Percentiles rank a stretch among this genome's conserved stretches.
These are phyloP conservation scores for Kradibia gibbosae DNA, from an alignment of 1,140 invertebrate species.

Conservation along the genomic window DNA sequence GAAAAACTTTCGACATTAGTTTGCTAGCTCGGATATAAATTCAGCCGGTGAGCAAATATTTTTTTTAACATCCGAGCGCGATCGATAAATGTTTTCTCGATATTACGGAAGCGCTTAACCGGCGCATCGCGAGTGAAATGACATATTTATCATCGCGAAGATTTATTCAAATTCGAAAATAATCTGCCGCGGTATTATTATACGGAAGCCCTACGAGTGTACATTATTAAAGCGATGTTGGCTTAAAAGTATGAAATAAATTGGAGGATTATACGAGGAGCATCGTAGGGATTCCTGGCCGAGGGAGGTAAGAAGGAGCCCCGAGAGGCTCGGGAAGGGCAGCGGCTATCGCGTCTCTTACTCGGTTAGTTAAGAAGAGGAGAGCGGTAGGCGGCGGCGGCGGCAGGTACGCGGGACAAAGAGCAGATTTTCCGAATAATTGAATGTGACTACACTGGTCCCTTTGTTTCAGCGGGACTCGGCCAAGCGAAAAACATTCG, in stretches of 20 bases:
- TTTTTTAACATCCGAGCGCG: too few species aligned
- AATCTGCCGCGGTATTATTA: not conserved
- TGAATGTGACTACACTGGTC: constrained; percentile 56
- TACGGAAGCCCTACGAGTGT: not conserved
- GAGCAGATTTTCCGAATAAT: constrained; percentile 66
- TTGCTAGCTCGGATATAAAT: too few species aligned
- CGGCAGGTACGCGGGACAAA: constrained; percentile 55
- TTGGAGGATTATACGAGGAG: not conserved
- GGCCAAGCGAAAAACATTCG: constrained; percentile 56
- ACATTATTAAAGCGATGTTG: not conserved
- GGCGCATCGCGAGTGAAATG: too few species aligned
- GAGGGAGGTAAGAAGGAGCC: not conserved
- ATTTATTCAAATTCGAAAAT: not conserved
- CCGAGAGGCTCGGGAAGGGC: too few species aligned
- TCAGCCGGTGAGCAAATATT: too few species aligned
- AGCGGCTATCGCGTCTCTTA: not conserved
- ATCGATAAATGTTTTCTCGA: too few species aligned
- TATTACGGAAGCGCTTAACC: too few species aligned
- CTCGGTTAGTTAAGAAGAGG: constrained; percentile 37
- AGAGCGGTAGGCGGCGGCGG: too few species aligned
- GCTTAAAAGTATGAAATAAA: constrained; percentile 1
- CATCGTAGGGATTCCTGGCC: not conserved
- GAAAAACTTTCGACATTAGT: too few species aligned
- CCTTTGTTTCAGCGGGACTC: constrained; percentile 59
- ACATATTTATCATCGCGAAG: too few species aligned